Evolutionary conservation across 2,113 vertebrate species (phyloP).

Genomic region (Ahaetulla prasina): DNA sequence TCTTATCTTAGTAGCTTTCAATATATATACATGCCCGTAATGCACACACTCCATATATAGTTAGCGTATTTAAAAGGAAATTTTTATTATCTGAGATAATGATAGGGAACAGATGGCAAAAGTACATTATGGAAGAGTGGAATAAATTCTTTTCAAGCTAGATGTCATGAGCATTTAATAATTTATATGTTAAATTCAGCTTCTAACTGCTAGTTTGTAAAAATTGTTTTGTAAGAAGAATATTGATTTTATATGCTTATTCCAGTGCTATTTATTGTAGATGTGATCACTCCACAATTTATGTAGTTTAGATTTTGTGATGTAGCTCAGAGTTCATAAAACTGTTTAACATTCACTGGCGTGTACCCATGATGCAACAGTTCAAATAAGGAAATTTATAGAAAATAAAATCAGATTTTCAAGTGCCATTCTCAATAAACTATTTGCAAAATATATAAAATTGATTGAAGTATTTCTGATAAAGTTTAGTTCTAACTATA

Average conservation of each 20-base stretch:
- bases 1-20: conserved; percentile 28
- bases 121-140: conserved; percentile 18
- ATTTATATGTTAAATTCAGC: neutral
- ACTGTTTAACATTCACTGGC: neutral
- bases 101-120: conserved; percentile 7
- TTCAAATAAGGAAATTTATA: neutral
- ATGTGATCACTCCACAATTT: neutral
- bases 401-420: neutral
- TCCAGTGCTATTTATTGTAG: neutral
- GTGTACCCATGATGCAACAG: neutral
- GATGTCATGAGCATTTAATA: neutral
- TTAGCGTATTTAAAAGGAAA: conserved; percentile 18
- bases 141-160: neutral
- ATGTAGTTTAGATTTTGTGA: neutral
- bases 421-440: neutral
- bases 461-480: neutral
- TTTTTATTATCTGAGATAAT: neutral
- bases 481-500: neutral
- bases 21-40: conserved; percentile 9
- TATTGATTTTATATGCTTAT: neutral
- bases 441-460: neutral
- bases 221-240: neutral
- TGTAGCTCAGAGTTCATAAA: neutral
- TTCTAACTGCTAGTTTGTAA: neutral
- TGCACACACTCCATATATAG: conserved; percentile 1